A percentile compares a stretch with the other conserved stretches of the same genome.
Conservation (phyloP, 1,140 invertebrate genomes). For the Ericerus pela region DNA sequence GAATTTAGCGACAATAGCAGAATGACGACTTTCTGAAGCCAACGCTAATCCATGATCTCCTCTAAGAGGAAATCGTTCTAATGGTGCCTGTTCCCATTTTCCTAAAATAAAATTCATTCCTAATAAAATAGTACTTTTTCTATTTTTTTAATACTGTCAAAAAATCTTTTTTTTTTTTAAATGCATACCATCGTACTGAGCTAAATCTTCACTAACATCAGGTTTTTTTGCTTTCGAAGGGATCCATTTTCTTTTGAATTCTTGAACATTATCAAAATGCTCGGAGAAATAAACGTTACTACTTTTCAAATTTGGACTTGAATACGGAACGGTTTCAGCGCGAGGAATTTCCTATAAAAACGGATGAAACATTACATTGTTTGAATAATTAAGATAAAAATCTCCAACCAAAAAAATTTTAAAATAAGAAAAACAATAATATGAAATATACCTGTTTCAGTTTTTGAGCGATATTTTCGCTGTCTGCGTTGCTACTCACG, state of each 20-base stretch:
- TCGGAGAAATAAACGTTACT: constrained; percentile 54
- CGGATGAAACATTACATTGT: too few species aligned
- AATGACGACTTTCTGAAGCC: constrained; percentile 90
- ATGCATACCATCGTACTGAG: constrained; percentile 82
- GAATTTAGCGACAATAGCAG: constrained; percentile 77
- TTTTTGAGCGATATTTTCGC: background rate
- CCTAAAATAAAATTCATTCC: constrained; percentile 31
- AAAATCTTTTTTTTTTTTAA: constrained; percentile 14
- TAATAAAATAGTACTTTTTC: background rate
- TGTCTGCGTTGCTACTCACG: too few species aligned
- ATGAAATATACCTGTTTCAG: background rate
- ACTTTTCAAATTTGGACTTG: background rate
- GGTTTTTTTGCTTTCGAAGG: constrained; percentile 88
- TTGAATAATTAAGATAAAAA: background rate
- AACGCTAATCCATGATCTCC: constrained; percentile 80
- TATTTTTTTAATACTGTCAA: background rate
- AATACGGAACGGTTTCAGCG: constrained; percentile 9
- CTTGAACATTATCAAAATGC: constrained; percentile 67
- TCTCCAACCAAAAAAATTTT: background rate
- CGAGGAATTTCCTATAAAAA: background rate
- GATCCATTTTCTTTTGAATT: constrained; percentile 68
- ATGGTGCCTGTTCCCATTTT: constrained; percentile 60
- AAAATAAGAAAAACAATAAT: background rate
- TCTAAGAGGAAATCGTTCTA: constrained; percentile 54
- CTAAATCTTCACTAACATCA: constrained; percentile 73